phyloP scores from a whole-genome alignment of 2,113 vertebrate species.

The Arvicanthis niloticus region DNA sequence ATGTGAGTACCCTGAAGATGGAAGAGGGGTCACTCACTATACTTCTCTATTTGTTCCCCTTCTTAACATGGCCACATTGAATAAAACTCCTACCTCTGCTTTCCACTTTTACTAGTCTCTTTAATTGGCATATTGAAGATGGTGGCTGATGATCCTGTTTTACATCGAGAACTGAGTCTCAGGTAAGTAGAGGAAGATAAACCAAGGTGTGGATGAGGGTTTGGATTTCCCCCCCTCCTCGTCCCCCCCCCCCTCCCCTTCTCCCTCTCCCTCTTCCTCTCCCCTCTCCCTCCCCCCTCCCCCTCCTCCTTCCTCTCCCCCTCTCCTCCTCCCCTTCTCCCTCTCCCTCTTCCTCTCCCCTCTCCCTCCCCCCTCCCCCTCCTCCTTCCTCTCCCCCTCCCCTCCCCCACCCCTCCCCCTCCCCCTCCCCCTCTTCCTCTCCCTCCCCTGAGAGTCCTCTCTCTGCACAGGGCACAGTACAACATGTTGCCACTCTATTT shows the following conservation, averaged over 20 bases:
- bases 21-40: not conserved
- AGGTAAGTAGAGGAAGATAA: not conserved
- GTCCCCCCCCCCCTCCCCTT: too few relatives aligned
- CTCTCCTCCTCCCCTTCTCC: too few relatives aligned
- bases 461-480: not conserved
- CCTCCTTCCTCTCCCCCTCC: too few relatives aligned
- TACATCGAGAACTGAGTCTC: not conserved
- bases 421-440: too few relatives aligned
- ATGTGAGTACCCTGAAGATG: not conserved
- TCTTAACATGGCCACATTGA: not conserved
- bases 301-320: too few relatives aligned
- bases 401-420: too few relatives aligned
- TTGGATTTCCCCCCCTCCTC: not conserved
- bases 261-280: too few relatives aligned
- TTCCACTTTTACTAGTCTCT: not conserved
- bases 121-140: not conserved
- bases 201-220: too few relatives aligned
- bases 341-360: accelerated
- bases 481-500: not conserved
- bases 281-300: too few relatives aligned
- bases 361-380: too few relatives aligned
- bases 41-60: not conserved
- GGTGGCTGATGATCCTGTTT: not conserved
- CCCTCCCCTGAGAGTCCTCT: too few relatives aligned
- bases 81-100: not conserved